These are phyloP conservation scores for Amblyteles armatorius DNA, from an alignment of 2,888 invertebrate species.

Conservation along the genomic window DNA sequence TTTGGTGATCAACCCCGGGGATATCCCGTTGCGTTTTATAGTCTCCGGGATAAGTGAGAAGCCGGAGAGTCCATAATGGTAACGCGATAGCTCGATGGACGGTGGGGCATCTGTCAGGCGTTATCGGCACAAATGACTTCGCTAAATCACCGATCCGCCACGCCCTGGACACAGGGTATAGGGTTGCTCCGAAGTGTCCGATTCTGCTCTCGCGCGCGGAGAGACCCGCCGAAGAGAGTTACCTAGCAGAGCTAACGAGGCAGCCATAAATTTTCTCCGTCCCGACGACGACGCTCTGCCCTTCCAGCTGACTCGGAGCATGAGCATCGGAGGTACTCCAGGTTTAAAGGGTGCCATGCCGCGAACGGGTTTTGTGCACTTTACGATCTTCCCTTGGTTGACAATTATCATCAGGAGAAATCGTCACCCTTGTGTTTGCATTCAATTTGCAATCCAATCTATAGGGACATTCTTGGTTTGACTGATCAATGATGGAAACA, in stretches of 20 bases:
- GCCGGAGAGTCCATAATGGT: conserved; percentile 13
- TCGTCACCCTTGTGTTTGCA: conserved; percentile 22
- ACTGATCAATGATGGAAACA: not conserved
- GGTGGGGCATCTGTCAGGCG: conserved; percentile 78
- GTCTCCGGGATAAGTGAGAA: conserved; percentile 6
- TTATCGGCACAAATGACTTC: conserved; percentile 83
- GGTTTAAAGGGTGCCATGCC: conserved; percentile 17
- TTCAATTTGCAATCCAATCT: not conserved
- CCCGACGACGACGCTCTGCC: conserved; percentile 51
- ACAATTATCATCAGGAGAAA: conserved; percentile 52
- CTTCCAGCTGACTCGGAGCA: conserved; percentile 29
- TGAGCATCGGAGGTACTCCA: not conserved
- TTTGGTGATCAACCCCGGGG: not conserved
- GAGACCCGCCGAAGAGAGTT: conserved; percentile 50
- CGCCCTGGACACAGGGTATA: conserved; percentile 83
- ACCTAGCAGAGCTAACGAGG: conserved; percentile 78
- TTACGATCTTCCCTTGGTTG: conserved; percentile 46
- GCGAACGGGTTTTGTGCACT: conserved; percentile 36
- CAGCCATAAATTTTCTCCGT: conserved; percentile 78
- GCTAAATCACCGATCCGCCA: conserved; percentile 83
- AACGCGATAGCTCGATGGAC: conserved; percentile 69
- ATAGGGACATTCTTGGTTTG: not conserved
- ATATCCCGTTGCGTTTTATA: conserved; percentile 23
- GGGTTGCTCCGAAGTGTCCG: conserved; percentile 82
- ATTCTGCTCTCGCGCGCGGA: conserved; percentile 54